These are phyloP conservation scores for Anniella stebbinsi DNA, from an alignment of 2,797 vertebrate genomes.

Conservation along the genomic window DNA sequence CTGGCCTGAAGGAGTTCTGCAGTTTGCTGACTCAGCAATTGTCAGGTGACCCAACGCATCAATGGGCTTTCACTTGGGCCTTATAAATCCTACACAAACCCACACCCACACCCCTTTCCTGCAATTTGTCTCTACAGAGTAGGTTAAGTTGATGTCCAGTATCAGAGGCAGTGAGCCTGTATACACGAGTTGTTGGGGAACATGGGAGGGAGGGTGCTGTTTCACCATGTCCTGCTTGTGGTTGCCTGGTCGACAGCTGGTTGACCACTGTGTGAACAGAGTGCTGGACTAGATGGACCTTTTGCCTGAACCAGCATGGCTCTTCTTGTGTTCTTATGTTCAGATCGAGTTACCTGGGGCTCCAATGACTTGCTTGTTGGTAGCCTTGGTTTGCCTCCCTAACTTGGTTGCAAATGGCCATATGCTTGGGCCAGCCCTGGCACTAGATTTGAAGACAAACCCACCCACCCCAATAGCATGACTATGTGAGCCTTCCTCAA, in stretches of 20 bases:
- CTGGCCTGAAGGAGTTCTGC: background rate
- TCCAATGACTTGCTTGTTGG: background rate
- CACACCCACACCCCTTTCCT: background rate
- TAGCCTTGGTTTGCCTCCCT: background rate
- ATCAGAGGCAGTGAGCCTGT: too few relatives aligned
- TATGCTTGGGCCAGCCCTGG: background rate
- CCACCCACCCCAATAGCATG: background rate
- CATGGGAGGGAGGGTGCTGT: too few relatives aligned
- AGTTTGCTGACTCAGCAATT: background rate
- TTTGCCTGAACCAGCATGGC: too few relatives aligned
- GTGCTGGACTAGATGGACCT: too few relatives aligned
- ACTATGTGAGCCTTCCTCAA: background rate
- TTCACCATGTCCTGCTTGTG: too few relatives aligned
- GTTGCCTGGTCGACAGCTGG: too few relatives aligned
- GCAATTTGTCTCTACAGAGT: background rate
- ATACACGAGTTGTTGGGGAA: too few relatives aligned
- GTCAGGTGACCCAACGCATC: background rate
- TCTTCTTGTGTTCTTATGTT: too few relatives aligned
- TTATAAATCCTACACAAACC: background rate
- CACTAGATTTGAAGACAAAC: background rate
- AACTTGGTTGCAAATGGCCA: background rate
- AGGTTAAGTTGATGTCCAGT: background rate
- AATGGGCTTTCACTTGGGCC: background rate
- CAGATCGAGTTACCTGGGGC: background rate
- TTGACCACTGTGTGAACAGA: too few relatives aligned